Conservation (phyloP, 1,140 invertebrate species). For the Solen grandis region DNA sequence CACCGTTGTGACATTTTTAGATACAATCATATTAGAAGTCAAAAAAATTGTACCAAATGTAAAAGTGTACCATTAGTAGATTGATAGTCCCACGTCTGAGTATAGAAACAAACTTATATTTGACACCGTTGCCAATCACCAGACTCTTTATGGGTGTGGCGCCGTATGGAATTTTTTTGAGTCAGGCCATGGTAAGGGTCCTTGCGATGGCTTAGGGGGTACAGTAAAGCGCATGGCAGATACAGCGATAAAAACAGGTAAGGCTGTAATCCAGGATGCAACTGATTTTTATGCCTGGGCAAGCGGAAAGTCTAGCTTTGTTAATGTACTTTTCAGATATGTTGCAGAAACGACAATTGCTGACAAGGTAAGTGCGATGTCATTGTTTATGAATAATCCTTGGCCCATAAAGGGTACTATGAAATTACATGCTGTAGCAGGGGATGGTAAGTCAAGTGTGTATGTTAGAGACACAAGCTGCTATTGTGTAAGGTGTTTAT, state of each 20-base stretch:
- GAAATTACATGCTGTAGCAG: conserved; percentile 43
- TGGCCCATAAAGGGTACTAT: conserved; percentile 47
- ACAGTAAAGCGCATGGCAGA: conserved; percentile 55
- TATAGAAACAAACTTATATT: conserved; percentile 50
- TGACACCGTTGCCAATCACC: conserved; percentile 34
- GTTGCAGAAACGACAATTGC: conserved; percentile 19
- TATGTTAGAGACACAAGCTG: conserved; percentile 23
- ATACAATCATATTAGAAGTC: conserved; percentile 9
- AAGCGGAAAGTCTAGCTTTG: background rate
- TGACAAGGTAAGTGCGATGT: background rate
- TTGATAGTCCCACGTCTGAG: conserved; percentile 28
- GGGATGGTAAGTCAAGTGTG: conserved; percentile 1
- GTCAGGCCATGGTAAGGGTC: conserved; percentile 16
- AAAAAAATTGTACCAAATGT: conserved; percentile 14
- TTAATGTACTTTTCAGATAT: conserved; percentile 33
- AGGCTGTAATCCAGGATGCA: conserved; percentile 57
- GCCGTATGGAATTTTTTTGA: conserved; percentile 33
- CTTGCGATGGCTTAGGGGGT: conserved; percentile 51
- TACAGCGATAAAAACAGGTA: conserved; percentile 39
- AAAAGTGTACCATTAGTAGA: conserved; percentile 44
- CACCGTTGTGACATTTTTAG: conserved; percentile 37
- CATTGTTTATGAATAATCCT: background rate
- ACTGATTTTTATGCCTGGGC: conserved; percentile 54
- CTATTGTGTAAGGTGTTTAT: conserved; percentile 45
- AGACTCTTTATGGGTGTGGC: background rate